Conservation (phyloP, 2,113 vertebrate genomes). For the Setophaga coronata region DNA sequence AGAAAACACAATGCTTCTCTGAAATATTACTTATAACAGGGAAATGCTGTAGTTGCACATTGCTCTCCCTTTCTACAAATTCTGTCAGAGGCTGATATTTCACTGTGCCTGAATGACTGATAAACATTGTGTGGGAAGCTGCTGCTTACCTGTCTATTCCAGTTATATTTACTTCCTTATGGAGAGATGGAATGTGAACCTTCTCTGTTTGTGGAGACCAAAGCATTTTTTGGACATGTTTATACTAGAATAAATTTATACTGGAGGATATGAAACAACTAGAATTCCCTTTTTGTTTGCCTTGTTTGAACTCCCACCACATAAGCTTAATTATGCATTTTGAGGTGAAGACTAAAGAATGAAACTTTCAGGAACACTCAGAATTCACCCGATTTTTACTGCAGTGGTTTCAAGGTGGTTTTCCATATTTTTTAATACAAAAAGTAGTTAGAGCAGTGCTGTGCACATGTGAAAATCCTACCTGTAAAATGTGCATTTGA, state of each 20-base stretch:
- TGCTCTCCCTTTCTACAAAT: not conserved
- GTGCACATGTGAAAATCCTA: not conserved
- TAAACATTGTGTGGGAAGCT: not conserved
- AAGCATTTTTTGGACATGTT: constrained; percentile 57
- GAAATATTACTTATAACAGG: not conserved
- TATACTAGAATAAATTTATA: constrained; percentile 37
- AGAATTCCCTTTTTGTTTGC: not conserved
- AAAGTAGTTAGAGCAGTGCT: not conserved
- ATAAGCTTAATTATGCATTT: not conserved
- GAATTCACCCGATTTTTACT: not conserved
- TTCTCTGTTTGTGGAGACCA: not conserved
- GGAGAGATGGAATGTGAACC: constrained; percentile 44
- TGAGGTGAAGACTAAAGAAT: not conserved
- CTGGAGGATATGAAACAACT: not conserved
- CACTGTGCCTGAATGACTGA: not conserved
- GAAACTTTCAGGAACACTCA: not conserved
- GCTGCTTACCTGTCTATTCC: constrained; percentile 34
- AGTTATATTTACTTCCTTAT: constrained; percentile 40
- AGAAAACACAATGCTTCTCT: not conserved
- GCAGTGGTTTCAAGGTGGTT: not conserved
- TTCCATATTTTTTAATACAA: not conserved
- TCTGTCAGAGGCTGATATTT: not conserved
- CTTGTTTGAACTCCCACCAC: not conserved
- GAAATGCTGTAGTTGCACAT: not conserved
- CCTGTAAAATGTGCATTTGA: not conserved